phyloP scores from a whole-genome alignment of 2,888 invertebrate species.

The Ephialtes manifestator region DNA sequence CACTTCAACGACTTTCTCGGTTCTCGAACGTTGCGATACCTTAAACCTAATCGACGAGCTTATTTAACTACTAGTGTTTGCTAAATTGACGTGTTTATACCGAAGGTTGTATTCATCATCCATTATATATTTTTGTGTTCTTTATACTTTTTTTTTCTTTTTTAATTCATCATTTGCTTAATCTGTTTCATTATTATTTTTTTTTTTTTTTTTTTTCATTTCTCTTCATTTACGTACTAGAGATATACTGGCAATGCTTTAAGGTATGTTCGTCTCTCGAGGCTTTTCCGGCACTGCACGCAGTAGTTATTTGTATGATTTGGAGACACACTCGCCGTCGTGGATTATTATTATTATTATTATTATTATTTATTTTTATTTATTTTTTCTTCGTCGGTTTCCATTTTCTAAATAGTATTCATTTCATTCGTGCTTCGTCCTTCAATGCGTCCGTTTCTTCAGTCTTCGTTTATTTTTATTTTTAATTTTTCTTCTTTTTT shows the following conservation, averaged over 20 bases:
- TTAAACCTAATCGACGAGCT: slow-evolving; percentile 75
- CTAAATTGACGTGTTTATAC: slow-evolving; percentile 86
- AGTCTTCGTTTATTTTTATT: slow-evolving; percentile 64
- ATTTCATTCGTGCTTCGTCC: slow-evolving; percentile 45
- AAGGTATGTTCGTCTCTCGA: slow-evolving; percentile 74
- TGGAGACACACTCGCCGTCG: slow-evolving; percentile 66
- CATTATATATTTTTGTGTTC: slow-evolving; percentile 57
- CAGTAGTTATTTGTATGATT: slow-evolving; percentile 61
- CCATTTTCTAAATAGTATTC: slow-evolving; percentile 31
- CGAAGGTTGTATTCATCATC: slow-evolving; percentile 76
- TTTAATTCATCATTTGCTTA: slow-evolving; percentile 57
- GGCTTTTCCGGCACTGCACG: slow-evolving; percentile 73
- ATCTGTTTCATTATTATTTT: slow-evolving; percentile 37
- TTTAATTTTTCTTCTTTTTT: slow-evolving; percentile 19
- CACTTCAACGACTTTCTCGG: slow-evolving; percentile 62
- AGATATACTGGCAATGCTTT: slow-evolving; percentile 82
- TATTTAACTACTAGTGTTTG: slow-evolving; percentile 81
- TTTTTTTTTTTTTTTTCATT: slow-evolving; percentile 36
- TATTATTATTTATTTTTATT: too few species aligned
- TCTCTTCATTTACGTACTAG: slow-evolving; percentile 74
- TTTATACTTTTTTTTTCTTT: slow-evolving; percentile 57
- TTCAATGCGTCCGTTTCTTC: slow-evolving; percentile 60
- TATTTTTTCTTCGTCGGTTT: slow-evolving; percentile 19
- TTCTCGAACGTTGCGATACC: slow-evolving; percentile 55
- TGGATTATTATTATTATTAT: slow-evolving; percentile 42